These are phyloP conservation scores for Drosophila sordidula DNA, from an alignment of 2,888 invertebrate genomes.

Conservation along the genomic window DNA sequence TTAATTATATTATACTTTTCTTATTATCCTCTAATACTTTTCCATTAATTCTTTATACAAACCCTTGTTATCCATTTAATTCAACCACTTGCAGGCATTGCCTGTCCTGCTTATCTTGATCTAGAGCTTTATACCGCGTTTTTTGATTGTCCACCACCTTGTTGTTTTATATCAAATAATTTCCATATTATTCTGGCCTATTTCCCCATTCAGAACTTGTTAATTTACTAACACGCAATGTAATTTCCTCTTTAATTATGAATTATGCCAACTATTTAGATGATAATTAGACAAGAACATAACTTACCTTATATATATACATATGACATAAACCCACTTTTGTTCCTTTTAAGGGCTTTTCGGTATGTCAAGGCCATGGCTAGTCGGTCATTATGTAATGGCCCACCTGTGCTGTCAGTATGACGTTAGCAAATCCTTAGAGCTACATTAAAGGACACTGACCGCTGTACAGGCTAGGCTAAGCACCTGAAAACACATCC, in stretches of 20 bases:
- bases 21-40: not conserved
- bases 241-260: conserved; percentile 62
- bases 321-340: conserved; percentile 19
- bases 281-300: conserved; percentile 57
- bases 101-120: not conserved
- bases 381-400: conserved; percentile 19
- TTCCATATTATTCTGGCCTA: conserved; percentile 28
- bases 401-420: conserved; percentile 5
- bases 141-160: conserved; percentile 9
- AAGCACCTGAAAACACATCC: conserved; percentile 2
- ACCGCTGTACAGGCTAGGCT: conserved; percentile 14
- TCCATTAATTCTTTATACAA: not conserved
- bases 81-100: not conserved
- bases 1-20: not conserved
- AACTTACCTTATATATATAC: conserved; percentile 19
- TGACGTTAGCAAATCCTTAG: conserved; percentile 43
- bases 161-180: conserved; percentile 27
- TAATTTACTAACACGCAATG: conserved; percentile 69
- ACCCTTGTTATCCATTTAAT: not conserved
- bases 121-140: not conserved
- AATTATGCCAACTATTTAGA: conserved; percentile 54
- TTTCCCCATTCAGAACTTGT: conserved; percentile 39
- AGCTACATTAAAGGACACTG: conserved; percentile 47
- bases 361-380: conserved; percentile 49
- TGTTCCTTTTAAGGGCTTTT: conserved; percentile 4